These are phyloP conservation scores for Onychorhynchus coronatus DNA, from an alignment of 2,113 vertebrate genomes.

Conservation along the genomic window DNA sequence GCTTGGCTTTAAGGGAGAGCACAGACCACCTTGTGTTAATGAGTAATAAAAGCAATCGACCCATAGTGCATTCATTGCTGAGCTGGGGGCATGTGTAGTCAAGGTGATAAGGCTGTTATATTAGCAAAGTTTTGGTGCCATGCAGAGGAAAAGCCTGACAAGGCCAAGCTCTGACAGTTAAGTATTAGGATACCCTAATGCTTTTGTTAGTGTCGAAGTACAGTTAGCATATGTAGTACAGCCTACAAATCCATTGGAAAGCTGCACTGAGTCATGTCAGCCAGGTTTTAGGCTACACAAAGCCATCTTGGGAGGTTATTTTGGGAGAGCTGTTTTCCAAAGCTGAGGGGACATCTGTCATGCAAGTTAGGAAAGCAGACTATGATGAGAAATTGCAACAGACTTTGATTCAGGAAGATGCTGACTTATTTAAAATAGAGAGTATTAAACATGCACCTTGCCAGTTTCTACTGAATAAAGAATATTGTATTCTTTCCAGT, in stretches of 20 bases:
- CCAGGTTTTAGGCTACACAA: neutral
- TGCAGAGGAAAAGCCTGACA: fast-evolving
- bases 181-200: neutral
- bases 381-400: neutral
- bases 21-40: constrained; percentile 16
- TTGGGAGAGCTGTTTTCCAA: neutral
- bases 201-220: neutral
- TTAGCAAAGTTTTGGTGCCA: neutral
- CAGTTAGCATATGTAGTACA: neutral
- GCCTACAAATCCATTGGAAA: neutral
- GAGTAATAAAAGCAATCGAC: constrained; percentile 26
- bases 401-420: neutral
- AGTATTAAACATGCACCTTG: neutral
- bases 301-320: neutral
- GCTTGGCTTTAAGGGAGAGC: neutral
- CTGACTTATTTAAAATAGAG: neutral
- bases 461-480: neutral
- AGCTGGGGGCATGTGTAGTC: neutral
- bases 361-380: neutral
- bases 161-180: neutral
- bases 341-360: neutral
- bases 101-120: neutral
- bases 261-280: neutral
- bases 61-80: neutral
- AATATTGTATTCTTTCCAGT: neutral